These are phyloP conservation scores for Champsocephalus esox DNA, from an alignment of 2,797 vertebrate genomes.

Conservation along the genomic window DNA sequence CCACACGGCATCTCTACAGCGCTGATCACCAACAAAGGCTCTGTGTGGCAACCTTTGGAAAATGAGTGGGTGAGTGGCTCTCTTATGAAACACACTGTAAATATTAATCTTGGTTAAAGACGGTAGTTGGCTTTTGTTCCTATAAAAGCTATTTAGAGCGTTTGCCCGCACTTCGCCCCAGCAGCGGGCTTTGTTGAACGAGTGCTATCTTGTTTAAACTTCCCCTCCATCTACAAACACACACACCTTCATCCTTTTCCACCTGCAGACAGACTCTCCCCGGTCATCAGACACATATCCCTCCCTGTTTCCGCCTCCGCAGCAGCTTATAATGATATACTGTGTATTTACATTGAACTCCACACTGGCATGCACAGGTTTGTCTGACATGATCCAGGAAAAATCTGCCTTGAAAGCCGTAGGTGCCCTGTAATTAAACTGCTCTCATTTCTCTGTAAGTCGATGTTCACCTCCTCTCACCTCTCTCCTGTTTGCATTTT, in stretches of 20 bases:
- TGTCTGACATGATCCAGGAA: conserved; percentile 50
- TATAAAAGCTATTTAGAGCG: conserved; percentile 39
- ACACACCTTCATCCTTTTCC: conserved; percentile 54
- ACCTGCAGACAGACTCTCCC: conserved; percentile 65
- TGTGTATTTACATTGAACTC: conserved; percentile 33
- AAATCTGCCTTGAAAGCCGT: conserved; percentile 43
- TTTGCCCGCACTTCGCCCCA: conserved; percentile 55
- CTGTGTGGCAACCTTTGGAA: conserved; percentile 64
- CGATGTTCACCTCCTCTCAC: conserved; percentile 51
- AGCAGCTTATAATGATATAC: conserved; percentile 48
- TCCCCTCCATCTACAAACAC: conserved; percentile 8
- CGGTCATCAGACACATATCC: conserved; percentile 25
- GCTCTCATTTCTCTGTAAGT: conserved; percentile 36
- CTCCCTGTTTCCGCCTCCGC: conserved; percentile 36
- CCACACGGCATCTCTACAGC: conserved; percentile 26
- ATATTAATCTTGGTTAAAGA: conserved; percentile 68
- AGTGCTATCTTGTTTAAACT: conserved; percentile 78
- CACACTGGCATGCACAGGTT: conserved; percentile 44
- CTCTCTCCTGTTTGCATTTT: conserved; percentile 3
- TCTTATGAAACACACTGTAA: conserved; percentile 52
- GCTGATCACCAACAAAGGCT: conserved; percentile 53
- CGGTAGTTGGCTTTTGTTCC: conserved; percentile 50
- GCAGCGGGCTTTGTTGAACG: conserved; percentile 44
- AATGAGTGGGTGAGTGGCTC: conserved; percentile 56
- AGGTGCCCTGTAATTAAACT: conserved; percentile 53